Conservation (phyloP, 1,140 invertebrate species). For the Drosophila sp. region DNA sequence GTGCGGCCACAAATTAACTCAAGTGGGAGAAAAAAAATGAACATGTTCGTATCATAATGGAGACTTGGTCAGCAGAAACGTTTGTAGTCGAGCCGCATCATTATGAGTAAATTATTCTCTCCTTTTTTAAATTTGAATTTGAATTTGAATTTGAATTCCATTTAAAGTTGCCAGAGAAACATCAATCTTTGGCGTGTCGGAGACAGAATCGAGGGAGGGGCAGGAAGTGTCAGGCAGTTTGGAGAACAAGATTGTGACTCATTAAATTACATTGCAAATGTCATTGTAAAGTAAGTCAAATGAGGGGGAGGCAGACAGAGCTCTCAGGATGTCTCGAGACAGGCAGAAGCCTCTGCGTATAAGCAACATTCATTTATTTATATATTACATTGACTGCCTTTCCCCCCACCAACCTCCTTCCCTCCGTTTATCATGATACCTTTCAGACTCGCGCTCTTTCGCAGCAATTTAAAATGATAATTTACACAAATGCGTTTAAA, state of each 20-base stretch:
- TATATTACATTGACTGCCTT: slow-evolving; percentile 69
- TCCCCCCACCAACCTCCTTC: neutral
- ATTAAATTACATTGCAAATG: slow-evolving; percentile 83
- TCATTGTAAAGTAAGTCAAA: slow-evolving; percentile 82
- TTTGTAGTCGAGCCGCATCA: slow-evolving; percentile 9
- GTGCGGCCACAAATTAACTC: slow-evolving; percentile 74
- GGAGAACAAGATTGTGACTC: slow-evolving; percentile 79
- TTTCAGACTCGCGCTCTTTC: slow-evolving; percentile 14
- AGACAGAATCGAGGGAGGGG: slow-evolving; percentile 1
- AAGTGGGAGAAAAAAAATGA: slow-evolving; percentile 30
- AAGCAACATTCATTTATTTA: slow-evolving; percentile 81
- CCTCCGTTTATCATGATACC: neutral
- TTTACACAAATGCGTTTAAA: slow-evolving; percentile 84
- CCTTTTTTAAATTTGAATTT: slow-evolving; percentile 49
- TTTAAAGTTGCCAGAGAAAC: slow-evolving; percentile 73
- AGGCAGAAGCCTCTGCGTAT: slow-evolving; percentile 45
- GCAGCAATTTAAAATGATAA: slow-evolving; percentile 82
- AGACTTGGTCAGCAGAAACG: slow-evolving; percentile 75
- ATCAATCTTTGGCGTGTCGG: slow-evolving; percentile 61
- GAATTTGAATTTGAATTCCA: slow-evolving; percentile 61
- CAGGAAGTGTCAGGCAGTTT: slow-evolving; percentile 81
- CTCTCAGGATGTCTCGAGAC: slow-evolving; percentile 37
- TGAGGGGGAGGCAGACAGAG: slow-evolving; percentile 35
- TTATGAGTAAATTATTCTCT: slow-evolving; percentile 51
- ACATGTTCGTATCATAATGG: slow-evolving; percentile 63